phyloP scores from a whole-genome alignment of 2,888 invertebrate species.

The Polymixis lichenea region DNA sequence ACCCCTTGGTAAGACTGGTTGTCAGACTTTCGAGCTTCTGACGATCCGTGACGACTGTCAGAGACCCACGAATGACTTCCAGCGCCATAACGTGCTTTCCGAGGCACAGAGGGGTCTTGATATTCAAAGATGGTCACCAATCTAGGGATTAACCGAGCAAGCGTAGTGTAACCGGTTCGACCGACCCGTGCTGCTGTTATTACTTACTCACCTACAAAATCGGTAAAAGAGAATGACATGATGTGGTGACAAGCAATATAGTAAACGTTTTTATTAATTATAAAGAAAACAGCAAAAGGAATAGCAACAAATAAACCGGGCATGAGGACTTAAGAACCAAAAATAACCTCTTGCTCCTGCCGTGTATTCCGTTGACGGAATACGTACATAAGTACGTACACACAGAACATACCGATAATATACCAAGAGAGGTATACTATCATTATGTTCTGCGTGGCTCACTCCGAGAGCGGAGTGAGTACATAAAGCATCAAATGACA shows the following conservation, averaged over 20 bases:
- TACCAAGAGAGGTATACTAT: no score
- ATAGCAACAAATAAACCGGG: neutral
- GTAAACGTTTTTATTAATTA: neutral
- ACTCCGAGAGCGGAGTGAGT: neutral
- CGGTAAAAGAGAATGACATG: neutral
- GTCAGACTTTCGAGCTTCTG: no score
- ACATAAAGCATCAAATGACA: slow-evolving; percentile 11
- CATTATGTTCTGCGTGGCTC: no score
- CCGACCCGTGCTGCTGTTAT: no score
- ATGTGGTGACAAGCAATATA: neutral
- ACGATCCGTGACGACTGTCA: no score
- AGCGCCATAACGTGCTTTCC: no score
- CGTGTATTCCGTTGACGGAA: neutral
- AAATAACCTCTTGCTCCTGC: neutral
- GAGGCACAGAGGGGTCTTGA: no score
- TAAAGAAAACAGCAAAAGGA: neutral
- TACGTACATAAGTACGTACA: neutral
- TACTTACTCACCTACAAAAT: neutral
- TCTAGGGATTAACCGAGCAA: no score
- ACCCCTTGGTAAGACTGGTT: no score
- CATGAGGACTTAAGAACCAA: neutral
- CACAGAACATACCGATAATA: neutral
- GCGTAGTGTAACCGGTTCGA: no score
- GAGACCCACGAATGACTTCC: no score
- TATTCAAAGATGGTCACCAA: no score